phyloP scores from a whole-genome alignment of 2,797 vertebrate genomes.

The Platyrinchus mystaceus region DNA sequence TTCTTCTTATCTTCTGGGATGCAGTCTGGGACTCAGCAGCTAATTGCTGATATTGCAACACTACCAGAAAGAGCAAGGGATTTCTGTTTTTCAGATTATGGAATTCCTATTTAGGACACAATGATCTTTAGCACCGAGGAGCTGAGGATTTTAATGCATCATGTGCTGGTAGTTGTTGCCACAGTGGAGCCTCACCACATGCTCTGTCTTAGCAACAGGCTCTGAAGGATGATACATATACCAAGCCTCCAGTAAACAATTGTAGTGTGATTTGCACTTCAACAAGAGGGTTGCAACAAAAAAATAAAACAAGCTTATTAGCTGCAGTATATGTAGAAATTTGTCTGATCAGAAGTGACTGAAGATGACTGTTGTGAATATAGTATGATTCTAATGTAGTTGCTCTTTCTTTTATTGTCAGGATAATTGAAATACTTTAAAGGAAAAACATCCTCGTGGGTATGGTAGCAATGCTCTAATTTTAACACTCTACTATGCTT shows the following conservation, averaged over 20 bases:
- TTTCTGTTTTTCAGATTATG: constrained; percentile 14
- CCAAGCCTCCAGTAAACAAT: neutral
- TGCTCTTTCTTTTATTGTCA: constrained; percentile 35
- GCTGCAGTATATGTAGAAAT: neutral
- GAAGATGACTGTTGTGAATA: constrained; percentile 47
- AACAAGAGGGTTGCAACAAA: neutral
- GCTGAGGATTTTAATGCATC: neutral
- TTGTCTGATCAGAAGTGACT: constrained; percentile 34
- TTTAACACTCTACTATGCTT: constrained; percentile 19
- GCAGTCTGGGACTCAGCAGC: neutral
- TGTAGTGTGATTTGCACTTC: constrained; percentile 1
- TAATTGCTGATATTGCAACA: constrained; percentile 11
- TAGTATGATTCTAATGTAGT: constrained; percentile 42
- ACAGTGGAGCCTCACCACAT: neutral
- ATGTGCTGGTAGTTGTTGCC: neutral
- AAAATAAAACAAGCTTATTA: constrained; percentile 1
- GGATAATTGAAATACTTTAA: constrained; percentile 64
- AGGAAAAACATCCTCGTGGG: constrained; percentile 41
- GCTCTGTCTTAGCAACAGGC: neutral
- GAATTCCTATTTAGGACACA: neutral
- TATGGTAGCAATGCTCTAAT: constrained; percentile 1
- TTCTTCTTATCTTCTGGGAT: constrained; percentile 19
- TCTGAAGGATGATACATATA: neutral
- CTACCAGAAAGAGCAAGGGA: neutral
- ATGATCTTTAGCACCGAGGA: neutral